Conservation (phyloP, 2,888 invertebrate genomes). For the Malacosoma neustria region DNA sequence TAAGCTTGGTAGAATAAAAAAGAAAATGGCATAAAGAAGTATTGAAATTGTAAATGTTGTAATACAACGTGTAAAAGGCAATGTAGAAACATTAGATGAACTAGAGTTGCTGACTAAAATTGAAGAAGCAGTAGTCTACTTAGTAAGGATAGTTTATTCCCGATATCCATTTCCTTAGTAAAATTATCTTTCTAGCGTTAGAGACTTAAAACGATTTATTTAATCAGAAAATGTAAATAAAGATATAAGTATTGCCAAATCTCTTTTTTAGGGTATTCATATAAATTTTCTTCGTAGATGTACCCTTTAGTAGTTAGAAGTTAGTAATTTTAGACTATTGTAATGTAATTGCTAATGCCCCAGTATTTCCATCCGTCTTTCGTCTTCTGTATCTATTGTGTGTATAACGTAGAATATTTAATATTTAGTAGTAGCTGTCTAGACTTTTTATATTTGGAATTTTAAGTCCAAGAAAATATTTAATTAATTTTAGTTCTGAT, state of each 20-base stretch:
- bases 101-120: slow-evolving; percentile 29
- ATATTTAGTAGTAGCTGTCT: slow-evolving; percentile 52
- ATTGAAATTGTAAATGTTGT: no score
- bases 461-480: slow-evolving; percentile 22
- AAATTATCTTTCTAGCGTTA: slow-evolving; percentile 15
- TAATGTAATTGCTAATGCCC: slow-evolving; percentile 69
- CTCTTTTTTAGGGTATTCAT: slow-evolving; percentile 7
- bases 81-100: slow-evolving; percentile 30
- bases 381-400: slow-evolving; percentile 67
- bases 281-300: slow-evolving; percentile 5
- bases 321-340: slow-evolving; percentile 30
- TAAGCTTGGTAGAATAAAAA: no score
- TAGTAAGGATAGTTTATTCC: no score
- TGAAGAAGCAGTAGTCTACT: no score
- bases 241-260: slow-evolving; percentile 36
- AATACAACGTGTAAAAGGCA: no score
- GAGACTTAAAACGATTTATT: slow-evolving; percentile 3
- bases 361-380: slow-evolving; percentile 76
- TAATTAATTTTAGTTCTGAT: no score
- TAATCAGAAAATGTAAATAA: slow-evolving; percentile 23
- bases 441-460: slow-evolving; percentile 36
- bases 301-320: slow-evolving; percentile 20
- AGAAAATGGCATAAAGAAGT: no score
- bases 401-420: slow-evolving; percentile 61
- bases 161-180: no score